Evolutionary conservation across 2,797 vertebrate species (phyloP), one percentile per base, ranked within the genome.

Genomic region (Clarias fuscus): DNA sequence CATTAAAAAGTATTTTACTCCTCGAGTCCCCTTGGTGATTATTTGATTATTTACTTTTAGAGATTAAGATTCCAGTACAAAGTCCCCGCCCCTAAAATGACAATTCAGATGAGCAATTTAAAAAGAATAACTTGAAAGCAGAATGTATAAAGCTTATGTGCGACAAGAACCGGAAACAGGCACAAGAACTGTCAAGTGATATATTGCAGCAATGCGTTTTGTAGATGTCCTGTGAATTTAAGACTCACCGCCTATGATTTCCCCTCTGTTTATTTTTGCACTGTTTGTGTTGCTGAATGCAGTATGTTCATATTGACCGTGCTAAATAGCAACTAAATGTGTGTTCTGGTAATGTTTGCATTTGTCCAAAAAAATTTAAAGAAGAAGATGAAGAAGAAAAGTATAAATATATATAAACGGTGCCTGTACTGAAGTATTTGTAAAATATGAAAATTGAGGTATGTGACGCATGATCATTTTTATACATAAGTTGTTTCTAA

Each of bases 401-500:
- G 93, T 91, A 83, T 95, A 96, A 93, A 96, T 96, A 88, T 93
- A 71, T 92, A 93, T 91, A 94, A 93, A 93, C 96, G 98, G 98
- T 98, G 98, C 97, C 98, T 98, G 98, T 96, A 96, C 97, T 97
- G 96, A 97, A 95, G 95, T 96, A 95, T 96, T 97, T 95, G 93
- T 95, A 94, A 95, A 95, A 95, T 95, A 93, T 96, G 93, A 93
- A 86, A 93, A 94, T 95, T 92, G 92, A 95, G 93, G 96, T 96
- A 96, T 98, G 97, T 98, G 95, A 96, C 95, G 97, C 98, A 99
- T 99, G 98, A 97, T 95, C 94, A 96, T 89, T 91, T 91, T 95
- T 97, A 97, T 97, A 97, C 96, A 97, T 97, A 98, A 91, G 91
- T 97, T 95, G 97, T 99, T 99, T 99, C 96, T 98, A 98, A 98